Base-by-base conservation (phyloP, 2,888 invertebrate species). In the Camptogramma bilineatum region DNA sequence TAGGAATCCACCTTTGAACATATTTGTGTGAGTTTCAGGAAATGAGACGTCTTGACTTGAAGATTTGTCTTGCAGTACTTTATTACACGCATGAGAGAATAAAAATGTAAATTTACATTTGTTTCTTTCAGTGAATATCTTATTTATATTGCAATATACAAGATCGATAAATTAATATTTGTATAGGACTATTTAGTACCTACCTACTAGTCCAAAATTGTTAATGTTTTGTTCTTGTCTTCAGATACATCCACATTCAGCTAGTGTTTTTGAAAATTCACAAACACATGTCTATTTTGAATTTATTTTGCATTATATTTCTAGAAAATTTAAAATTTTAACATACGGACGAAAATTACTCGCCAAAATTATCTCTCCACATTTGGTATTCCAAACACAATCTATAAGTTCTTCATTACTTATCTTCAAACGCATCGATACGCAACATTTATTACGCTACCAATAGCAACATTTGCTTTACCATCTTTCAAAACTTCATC, bases 371-470 rank as follows among this genome's bases (percentile, higher is more conserved):
- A 81, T 81, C 77, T 77, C 70, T 73, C 78, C 76, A 79, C 76
- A 82, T 86, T 73, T 84, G 78, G 76, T 78, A 88, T 88, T 88
- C 84, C 78, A 83, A 84, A 84, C 84, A 78, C 81, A 83, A 85
- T 82, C 80, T 88, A 87, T 86, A 89, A 86, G 86, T 86, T 86
- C 83, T 88, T 91, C 91, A 91, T 91, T 88, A 91, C 90, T 90
- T 91, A 92, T 91, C 91, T 90, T 90, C 89, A 91, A 87, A 89
- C 87, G 88, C 92, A 90, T 91, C 90, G 89, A 90, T 90, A 90
- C 90, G 88, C 88, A 88, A 88, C 91, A 92, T 92, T 92, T 92
- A 91, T 92, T 90, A 91, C 85, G 81, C 74, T 82, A 80, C 77
- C 73, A 77, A 80, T 77, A 72, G 76, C 86, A 74, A 84, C 73